phyloP scores from a whole-genome alignment of 2,113 vertebrate genomes.

The Dromiciops gliroides region DNA sequence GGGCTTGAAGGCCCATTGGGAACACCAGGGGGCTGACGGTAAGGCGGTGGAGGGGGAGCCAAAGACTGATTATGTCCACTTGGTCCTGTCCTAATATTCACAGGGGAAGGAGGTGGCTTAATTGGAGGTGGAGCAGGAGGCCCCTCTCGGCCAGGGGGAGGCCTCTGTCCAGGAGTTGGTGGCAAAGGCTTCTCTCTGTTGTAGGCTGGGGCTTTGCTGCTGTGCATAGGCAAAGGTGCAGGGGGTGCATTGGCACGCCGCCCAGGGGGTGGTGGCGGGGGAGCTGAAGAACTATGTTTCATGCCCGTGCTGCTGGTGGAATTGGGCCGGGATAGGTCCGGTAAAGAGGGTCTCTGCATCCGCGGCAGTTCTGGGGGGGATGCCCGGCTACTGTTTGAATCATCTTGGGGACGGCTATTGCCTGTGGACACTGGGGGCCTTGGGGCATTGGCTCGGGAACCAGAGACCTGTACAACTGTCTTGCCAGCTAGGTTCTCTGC shows the following conservation, averaged over 20 bases:
- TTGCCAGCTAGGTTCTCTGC: constrained; percentile 87
- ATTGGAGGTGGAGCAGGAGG: constrained; percentile 82
- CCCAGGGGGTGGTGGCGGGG: constrained; percentile 90
- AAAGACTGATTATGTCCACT: constrained; percentile 86
- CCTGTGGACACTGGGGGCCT: constrained; percentile 82
- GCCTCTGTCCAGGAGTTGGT: constrained; percentile 88
- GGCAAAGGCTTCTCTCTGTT: constrained; percentile 87
- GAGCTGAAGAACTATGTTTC: constrained; percentile 94
- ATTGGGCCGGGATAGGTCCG: constrained; percentile 90
- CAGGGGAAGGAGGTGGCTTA: constrained; percentile 88
- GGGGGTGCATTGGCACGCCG: constrained; percentile 84
- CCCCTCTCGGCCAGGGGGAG: constrained; percentile 81
- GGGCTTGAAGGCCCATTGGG: constrained; percentile 92
- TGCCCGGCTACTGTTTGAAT: constrained; percentile 83
- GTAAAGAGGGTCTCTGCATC: constrained; percentile 91
- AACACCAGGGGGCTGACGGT: constrained; percentile 87
- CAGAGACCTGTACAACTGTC: constrained; percentile 88
- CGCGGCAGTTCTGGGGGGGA: constrained; percentile 88
- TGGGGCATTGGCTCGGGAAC: constrained; percentile 88
- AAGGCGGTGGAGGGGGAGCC: constrained; percentile 91
- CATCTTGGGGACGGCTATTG: constrained; percentile 85
- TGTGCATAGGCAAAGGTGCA: constrained; percentile 75
- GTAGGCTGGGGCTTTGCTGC: constrained; percentile 82
- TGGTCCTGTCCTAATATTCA: constrained; percentile 81
- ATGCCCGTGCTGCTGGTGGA: constrained; percentile 83